These are phyloP conservation scores for Tetranychus piercei DNA, from an alignment of 2,888 invertebrate genomes.

Conservation along the genomic window DNA sequence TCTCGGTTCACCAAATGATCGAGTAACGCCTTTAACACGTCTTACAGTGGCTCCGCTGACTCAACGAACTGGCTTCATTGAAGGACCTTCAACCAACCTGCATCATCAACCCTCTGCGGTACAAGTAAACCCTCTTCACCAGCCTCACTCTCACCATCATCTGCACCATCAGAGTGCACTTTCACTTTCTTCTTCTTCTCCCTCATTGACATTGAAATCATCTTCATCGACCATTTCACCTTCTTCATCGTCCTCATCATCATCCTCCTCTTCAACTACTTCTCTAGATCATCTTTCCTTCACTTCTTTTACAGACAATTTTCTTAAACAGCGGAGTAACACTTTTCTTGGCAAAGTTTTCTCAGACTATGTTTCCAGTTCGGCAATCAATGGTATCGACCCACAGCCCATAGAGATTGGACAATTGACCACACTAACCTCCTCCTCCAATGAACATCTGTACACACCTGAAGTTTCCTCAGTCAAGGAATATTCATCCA, in stretches of 20 bases:
- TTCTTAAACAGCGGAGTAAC: slow-evolving; percentile 2
- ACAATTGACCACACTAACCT: background rate
- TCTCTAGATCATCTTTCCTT: background rate
- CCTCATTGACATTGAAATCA: background rate
- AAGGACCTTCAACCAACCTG: background rate
- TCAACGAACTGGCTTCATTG: background rate
- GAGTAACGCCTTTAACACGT: background rate
- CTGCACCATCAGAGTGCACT: too few relatives aligned
- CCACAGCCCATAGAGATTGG: background rate
- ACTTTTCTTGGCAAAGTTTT: slow-evolving; percentile 13
- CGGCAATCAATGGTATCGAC: background rate
- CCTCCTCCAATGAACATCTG: background rate
- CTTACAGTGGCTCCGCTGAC: background rate
- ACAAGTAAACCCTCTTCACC: too few relatives aligned
- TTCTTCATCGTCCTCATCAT: slow-evolving; percentile 4
- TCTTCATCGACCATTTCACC: background rate
- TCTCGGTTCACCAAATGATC: background rate
- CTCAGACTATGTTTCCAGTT: slow-evolving; percentile 7
- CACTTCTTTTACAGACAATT: slow-evolving; percentile 1
- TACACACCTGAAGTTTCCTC: background rate
- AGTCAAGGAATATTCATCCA: too few relatives aligned
- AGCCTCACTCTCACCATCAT: too few relatives aligned
- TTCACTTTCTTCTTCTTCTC: too few relatives aligned
- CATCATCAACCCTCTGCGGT: too few relatives aligned
- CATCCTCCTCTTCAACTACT: background rate